These are phyloP conservation scores for Mohoua ochrocephala DNA, from an alignment of 2,113 vertebrate species.

Conservation along the genomic window DNA sequence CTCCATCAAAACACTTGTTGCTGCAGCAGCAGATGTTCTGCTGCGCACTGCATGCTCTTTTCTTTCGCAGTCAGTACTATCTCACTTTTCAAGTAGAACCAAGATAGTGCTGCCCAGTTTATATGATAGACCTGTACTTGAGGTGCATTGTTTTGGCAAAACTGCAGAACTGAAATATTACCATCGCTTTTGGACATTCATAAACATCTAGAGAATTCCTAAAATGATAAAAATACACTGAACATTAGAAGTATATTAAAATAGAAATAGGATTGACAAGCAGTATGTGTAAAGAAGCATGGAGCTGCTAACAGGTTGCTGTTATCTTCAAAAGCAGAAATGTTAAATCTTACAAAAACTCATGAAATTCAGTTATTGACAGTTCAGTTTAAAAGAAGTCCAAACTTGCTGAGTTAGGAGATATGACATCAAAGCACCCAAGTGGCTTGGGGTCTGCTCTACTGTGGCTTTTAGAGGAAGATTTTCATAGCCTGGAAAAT, in stretches of 20 bases:
- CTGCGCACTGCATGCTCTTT: not conserved
- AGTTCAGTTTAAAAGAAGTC: not conserved
- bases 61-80: not conserved
- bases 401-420: not conserved
- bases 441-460: rapidly evolving
- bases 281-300: not conserved
- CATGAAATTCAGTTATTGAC: not conserved
- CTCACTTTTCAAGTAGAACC: not conserved
- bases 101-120: not conserved
- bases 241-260: not conserved
- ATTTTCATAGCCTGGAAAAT: not conserved
- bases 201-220: not conserved
- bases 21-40: not conserved
- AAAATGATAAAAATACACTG: not conserved
- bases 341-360: not conserved
- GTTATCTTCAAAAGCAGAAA: not conserved
- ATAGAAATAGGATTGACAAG: not conserved
- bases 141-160: not conserved
- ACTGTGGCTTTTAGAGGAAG: not conserved
- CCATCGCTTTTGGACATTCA: not conserved
- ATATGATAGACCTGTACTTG: not conserved
- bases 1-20: not conserved
- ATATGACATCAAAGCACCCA: not conserved
- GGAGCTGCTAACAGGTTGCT: not conserved
- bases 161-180: not conserved